Conservation (phyloP, 2,797 vertebrate genomes). For the Pangasius larnaudii region DNA sequence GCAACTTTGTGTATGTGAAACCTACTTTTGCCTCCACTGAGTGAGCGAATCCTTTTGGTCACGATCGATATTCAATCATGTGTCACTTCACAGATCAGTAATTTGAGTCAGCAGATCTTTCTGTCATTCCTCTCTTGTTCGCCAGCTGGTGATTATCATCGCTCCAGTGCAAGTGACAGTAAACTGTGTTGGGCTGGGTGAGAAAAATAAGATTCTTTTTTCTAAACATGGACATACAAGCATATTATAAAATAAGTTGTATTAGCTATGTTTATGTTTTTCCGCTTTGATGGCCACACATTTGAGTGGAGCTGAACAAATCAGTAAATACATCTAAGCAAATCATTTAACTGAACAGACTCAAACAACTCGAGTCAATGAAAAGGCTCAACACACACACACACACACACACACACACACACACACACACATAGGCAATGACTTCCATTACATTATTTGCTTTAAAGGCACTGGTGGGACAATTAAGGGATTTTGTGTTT, state of each 20-base stretch:
- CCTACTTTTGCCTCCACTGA: not conserved
- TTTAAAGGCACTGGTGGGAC: too few relatives aligned
- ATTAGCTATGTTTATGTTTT: not conserved
- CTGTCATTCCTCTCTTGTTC: not conserved
- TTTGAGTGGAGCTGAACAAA: not conserved
- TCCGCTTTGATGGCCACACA: not conserved
- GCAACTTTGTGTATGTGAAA: not conserved
- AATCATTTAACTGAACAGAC: not conserved
- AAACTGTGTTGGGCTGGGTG: not conserved
- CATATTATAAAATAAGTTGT: not conserved
- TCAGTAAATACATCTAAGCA: not conserved
- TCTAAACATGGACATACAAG: not conserved
- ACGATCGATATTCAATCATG: not conserved
- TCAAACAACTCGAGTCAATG: not conserved
- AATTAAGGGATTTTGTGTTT: too few relatives aligned
- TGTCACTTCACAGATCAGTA: not conserved
- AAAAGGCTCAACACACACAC: not conserved
- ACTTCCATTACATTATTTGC: too few relatives aligned
- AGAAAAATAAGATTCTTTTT: not conserved
- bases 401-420: too few relatives aligned
- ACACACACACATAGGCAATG: too few relatives aligned
- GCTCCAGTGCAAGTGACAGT: not conserved
- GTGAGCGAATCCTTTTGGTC: not conserved
- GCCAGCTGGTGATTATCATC: slow-evolving; percentile 1
- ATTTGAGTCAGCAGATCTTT: slow-evolving; percentile 1